Percentiles rank a stretch among this genome's conserved stretches.
Conservation (phyloP, 37 sponge, comb jelly and placozoan species). For the Haliclona indistincta region DNA sequence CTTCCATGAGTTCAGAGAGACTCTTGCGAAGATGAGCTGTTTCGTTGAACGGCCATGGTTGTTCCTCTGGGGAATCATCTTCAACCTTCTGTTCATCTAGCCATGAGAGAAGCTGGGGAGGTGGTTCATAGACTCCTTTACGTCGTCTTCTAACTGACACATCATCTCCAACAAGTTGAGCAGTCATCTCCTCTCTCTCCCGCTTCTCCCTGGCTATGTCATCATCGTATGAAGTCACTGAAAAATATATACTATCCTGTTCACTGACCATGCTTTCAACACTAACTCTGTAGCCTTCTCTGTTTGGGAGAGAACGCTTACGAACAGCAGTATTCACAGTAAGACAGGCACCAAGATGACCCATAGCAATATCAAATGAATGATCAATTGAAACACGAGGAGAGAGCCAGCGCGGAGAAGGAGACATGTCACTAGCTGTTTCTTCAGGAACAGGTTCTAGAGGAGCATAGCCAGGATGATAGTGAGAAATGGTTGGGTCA, state of each 20-base stretch:
- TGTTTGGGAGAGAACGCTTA: constrained; percentile 37
- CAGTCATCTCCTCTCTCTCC: constrained; percentile 34
- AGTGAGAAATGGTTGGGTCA: not conserved
- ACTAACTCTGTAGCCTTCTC: constrained; percentile 50
- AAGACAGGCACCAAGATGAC: constrained; percentile 33
- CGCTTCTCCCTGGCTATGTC: constrained; percentile 40
- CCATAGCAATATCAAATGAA: constrained; percentile 21
- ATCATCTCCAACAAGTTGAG: not conserved
- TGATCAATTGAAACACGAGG: constrained; percentile 70
- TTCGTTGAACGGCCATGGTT: constrained; percentile 78
- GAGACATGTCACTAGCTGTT: constrained; percentile 83
- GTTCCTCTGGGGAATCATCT: constrained; percentile 34
- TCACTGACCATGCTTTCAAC: constrained; percentile 32
- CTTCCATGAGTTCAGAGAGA: constrained; percentile 37
- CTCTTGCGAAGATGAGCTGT: constrained; percentile 30
- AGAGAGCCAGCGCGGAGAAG: constrained; percentile 64
- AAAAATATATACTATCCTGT: constrained; percentile 64
- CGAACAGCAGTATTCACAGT: constrained; percentile 17
- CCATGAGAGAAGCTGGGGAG: constrained; percentile 56
- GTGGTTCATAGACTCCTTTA: constrained; percentile 37
- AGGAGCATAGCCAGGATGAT: not conserved
- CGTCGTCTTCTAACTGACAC: constrained; percentile 29
- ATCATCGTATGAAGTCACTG: constrained; percentile 76
- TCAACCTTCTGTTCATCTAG: constrained; percentile 31
- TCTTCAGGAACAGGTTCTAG: constrained; percentile 80